These are phyloP conservation scores for Leptopilina clavipes DNA, from an alignment of 1,140 invertebrate species.

Conservation along the genomic window DNA sequence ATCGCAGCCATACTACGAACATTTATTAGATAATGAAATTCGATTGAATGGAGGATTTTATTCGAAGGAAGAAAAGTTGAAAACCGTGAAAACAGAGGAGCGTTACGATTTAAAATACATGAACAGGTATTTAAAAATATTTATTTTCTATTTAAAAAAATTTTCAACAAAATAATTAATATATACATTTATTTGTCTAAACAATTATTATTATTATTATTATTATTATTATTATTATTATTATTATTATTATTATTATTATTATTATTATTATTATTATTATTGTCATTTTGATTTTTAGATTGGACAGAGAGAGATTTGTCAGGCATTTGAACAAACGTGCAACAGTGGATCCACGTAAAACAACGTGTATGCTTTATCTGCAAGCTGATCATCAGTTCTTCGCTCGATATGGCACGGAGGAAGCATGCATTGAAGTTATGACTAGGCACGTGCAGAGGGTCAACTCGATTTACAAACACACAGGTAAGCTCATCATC, in stretches of 20 bases:
- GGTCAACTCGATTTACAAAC: constrained; percentile 93
- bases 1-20: constrained; percentile 67
- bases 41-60: constrained; percentile 66
- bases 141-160: background rate
- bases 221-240: background rate
- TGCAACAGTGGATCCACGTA: constrained; percentile 84
- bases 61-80: constrained; percentile 61
- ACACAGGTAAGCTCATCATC: constrained; percentile 80
- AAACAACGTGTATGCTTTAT: constrained; percentile 93
- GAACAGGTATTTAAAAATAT: constrained; percentile 49
- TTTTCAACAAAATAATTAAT: too few species aligned
- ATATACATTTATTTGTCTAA: too few species aligned
- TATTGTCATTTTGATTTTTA: constrained; percentile 52
- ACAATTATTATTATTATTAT: too few species aligned
- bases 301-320: constrained; percentile 65
- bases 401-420: constrained; percentile 92
- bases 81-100: constrained; percentile 46
- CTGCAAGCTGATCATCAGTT: constrained; percentile 96
- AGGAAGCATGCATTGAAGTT: constrained; percentile 95
- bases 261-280: constrained; percentile 30
- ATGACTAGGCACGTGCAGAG: constrained; percentile 95
- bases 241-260: background rate
- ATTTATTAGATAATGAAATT: constrained; percentile 67
- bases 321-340: constrained; percentile 81
- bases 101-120: constrained; percentile 49